Evolutionary conservation across 2,113 vertebrate genomes (phyloP).

Genomic region (Epinephelus lanceolatus): DNA sequence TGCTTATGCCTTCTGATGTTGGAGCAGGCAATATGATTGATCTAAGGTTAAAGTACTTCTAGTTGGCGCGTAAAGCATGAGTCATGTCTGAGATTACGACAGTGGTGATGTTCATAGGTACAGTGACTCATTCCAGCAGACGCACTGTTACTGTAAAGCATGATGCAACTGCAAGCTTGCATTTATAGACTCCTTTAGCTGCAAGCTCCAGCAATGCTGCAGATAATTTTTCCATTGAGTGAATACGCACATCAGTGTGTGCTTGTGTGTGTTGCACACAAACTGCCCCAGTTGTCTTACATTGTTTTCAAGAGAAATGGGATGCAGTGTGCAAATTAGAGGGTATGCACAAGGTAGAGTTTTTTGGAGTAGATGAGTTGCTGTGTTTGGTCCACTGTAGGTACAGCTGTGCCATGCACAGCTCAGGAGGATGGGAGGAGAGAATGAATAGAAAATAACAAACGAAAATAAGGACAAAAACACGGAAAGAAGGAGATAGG

Average conservation of each 20-base stretch:
- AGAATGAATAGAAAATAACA: neutral
- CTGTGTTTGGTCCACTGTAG: slow-evolving; percentile 7
- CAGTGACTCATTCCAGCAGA: slow-evolving; percentile 27
- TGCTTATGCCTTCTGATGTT: slow-evolving; percentile 42
- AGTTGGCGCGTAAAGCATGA: slow-evolving; percentile 4
- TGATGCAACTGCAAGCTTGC: slow-evolving; percentile 16
- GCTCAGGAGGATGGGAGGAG: neutral
- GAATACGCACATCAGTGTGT: neutral
- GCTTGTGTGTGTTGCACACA: neutral
- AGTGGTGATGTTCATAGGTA: neutral
- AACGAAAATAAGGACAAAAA: neutral
- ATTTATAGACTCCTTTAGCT: neutral
- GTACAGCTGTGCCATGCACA: slow-evolving; percentile 5
- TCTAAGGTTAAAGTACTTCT: slow-evolving; percentile 29
- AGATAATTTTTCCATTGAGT: slow-evolving; percentile 8
- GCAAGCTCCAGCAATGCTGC: neutral
- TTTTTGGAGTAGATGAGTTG: neutral
- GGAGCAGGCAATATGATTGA: neutral
- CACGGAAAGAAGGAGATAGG: neutral
- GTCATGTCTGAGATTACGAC: slow-evolving; percentile 29
- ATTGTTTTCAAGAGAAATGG: slow-evolving; percentile 4
- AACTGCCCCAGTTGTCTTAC: neutral
- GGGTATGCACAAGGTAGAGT: neutral
- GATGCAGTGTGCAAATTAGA: neutral
- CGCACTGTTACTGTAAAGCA: neutral